A percentile compares a stretch with the other conserved stretches of the same genome.
These are phyloP conservation scores for Scrobipalpa atriplicella DNA, from an alignment of 2,888 invertebrate species.

Conservation along the genomic window DNA sequence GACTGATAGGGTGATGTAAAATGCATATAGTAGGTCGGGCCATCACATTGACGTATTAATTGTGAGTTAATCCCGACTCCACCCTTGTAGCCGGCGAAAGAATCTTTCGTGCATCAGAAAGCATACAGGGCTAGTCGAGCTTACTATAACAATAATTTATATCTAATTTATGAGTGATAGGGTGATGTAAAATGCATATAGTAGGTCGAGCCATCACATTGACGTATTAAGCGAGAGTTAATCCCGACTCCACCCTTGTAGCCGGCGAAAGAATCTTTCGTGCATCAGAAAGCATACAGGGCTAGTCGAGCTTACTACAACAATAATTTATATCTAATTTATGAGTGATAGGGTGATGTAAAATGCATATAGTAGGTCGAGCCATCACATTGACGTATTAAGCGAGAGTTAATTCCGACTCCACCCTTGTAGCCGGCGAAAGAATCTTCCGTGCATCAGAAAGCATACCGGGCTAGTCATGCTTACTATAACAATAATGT, in stretches of 20 bases:
- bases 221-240: constrained; percentile 77
- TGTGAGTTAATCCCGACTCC: constrained; percentile 69
- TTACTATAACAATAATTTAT: too few relatives aligned
- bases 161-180: neutral
- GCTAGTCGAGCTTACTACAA: too few relatives aligned
- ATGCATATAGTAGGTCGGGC: constrained; percentile 53
- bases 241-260: constrained; percentile 52
- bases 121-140: neutral
- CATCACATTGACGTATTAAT: constrained; percentile 73
- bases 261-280: neutral
- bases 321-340: neutral
- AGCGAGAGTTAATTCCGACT: constrained; percentile 71
- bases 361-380: constrained; percentile 56
- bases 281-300: neutral
- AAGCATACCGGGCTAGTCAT: too few relatives aligned
- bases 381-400: constrained; percentile 71
- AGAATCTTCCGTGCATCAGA: neutral
- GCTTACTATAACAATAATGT: too few relatives aligned
- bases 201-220: constrained; percentile 51
- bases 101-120: neutral
- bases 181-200: constrained; percentile 66
- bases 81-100: neutral
- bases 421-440: constrained; percentile 29
- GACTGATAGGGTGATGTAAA: constrained; percentile 54
- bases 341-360: constrained; percentile 49